Conservation (phyloP, 2,113 vertebrate species). For the Microcebus lehilahytsara region DNA sequence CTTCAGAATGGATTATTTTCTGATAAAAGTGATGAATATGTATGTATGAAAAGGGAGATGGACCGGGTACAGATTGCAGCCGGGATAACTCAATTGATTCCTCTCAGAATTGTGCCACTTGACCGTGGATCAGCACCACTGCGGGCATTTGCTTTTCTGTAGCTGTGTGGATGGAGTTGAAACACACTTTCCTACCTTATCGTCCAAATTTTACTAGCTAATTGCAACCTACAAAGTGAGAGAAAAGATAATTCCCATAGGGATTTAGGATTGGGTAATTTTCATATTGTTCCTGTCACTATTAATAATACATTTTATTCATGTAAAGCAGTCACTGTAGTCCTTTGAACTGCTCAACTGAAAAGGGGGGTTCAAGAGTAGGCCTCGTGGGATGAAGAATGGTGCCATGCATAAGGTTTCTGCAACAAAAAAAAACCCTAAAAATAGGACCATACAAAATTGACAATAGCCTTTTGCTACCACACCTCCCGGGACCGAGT, state of each 20-base stretch:
- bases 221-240: not conserved
- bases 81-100: slow-evolving; percentile 50
- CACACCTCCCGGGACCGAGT: too few relatives aligned
- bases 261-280: not conserved
- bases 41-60: not conserved
- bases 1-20: slow-evolving; percentile 64
- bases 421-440: not conserved
- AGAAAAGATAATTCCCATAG: not conserved
- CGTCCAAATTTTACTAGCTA: not conserved
- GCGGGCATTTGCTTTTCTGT: not conserved
- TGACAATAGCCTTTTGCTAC: not conserved
- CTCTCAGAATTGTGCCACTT: not conserved
- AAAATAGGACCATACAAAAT: not conserved
- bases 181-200: not conserved
- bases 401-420: not conserved
- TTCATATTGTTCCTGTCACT: not conserved
- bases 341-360: not conserved
- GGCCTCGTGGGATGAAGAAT: not conserved
- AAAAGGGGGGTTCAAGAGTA: not conserved
- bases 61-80: not conserved
- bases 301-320: not conserved
- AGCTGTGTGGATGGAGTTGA: not conserved
- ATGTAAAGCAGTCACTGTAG: not conserved
- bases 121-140: not conserved
- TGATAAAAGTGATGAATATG: slow-evolving; percentile 71